Conservation (phyloP, 2,113 vertebrate genomes). For the Scalopus aquaticus region DNA sequence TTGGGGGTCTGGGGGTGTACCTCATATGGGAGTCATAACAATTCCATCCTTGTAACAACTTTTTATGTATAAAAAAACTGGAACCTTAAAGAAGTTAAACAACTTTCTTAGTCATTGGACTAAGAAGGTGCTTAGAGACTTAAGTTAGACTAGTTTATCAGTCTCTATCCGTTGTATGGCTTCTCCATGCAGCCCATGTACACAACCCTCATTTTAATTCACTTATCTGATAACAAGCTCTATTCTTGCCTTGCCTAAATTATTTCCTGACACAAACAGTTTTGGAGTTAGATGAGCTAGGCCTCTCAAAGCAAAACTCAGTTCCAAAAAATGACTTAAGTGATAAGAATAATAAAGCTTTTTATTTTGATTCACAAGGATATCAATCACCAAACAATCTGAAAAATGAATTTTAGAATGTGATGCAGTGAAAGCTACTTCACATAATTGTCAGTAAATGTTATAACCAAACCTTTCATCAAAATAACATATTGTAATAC, state of each 20-base stretch:
- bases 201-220: not conserved
- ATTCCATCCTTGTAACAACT: not conserved
- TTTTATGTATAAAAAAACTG: not conserved
- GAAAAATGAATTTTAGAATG: conserved; percentile 23
- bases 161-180: not conserved
- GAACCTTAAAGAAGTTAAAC: not conserved
- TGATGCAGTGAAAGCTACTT: not conserved
- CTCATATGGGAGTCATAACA: too few species aligned
- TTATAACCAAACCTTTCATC: not conserved
- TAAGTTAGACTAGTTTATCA: not conserved
- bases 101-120: not conserved
- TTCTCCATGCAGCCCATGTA: not conserved
- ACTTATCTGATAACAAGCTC: not conserved
- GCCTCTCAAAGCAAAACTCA: conserved; percentile 16
- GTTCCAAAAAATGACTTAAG: not conserved
- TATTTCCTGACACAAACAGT: conserved; percentile 4
- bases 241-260: conserved; percentile 9
- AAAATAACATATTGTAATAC: not conserved
- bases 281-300: not conserved
- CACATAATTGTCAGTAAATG: not conserved
- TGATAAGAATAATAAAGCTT: not conserved
- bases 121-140: not conserved
- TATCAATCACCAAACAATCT: not conserved
- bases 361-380: conserved; percentile 26
- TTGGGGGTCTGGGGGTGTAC: too few species aligned